These are phyloP conservation scores for Cantharis rufa DNA, from an alignment of 2,888 invertebrate genomes.

Conservation along the genomic window DNA sequence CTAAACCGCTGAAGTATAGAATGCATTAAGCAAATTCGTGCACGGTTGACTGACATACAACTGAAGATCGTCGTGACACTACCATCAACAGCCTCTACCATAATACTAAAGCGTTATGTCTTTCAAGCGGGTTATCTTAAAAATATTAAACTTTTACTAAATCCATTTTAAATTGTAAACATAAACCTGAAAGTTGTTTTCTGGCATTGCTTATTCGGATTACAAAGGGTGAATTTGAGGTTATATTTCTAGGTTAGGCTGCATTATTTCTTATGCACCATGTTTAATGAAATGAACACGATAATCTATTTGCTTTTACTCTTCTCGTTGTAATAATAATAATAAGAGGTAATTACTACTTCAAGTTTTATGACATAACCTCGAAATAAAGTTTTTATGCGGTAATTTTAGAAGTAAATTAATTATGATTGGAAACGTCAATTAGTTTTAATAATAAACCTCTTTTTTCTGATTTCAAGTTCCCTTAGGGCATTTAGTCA, in stretches of 20 bases:
- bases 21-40: constrained; percentile 50
- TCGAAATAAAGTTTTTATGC: not conserved
- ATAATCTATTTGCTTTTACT: too few relatives aligned
- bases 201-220: too few relatives aligned
- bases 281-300: too few relatives aligned
- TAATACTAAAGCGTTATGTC: not conserved
- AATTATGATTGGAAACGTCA: not conserved
- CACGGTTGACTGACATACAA: constrained; percentile 46
- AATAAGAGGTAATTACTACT: not conserved
- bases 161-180: too few relatives aligned
- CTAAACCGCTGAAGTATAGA: constrained; percentile 43
- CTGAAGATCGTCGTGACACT: constrained; percentile 32
- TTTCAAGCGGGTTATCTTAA: not conserved
- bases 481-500: constrained; percentile 14
- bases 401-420: too few relatives aligned
- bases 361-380: not conserved
- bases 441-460: constrained; percentile 9
- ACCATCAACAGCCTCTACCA: not conserved
- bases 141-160: not conserved
- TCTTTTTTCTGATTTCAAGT: not conserved
- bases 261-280: too few relatives aligned
- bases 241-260: too few relatives aligned
- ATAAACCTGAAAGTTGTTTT: too few relatives aligned
- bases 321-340: not conserved
- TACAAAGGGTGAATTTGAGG: too few relatives aligned